Percentiles rank a stretch among this genome's conserved stretches.
These are phyloP conservation scores for Hafferia zeledoni DNA, from an alignment of 2,797 vertebrate genomes.

Conservation along the genomic window DNA sequence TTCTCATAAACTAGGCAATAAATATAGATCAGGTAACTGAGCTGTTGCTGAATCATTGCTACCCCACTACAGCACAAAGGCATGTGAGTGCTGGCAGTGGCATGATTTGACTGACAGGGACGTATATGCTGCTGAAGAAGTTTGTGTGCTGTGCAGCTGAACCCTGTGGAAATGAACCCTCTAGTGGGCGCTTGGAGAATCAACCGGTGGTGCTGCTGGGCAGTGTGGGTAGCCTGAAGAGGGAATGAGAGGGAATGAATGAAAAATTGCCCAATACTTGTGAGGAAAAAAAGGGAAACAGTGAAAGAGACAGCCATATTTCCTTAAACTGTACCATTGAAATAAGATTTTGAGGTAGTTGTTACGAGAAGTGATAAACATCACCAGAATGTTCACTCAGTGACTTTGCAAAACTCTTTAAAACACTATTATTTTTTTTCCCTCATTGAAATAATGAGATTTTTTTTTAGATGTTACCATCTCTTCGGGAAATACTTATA, in stretches of 20 bases:
- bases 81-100: accelerated
- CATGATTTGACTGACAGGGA: background rate
- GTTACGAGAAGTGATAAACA: background rate
- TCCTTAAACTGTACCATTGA: background rate
- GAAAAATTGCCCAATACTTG: background rate
- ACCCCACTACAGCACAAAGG: background rate
- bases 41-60: background rate
- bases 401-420: background rate
- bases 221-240: accelerated
- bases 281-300: accelerated
- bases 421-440: background rate
- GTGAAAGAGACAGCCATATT: background rate
- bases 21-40: background rate
- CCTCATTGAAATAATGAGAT: background rate
- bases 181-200: slow-evolving; percentile 10
- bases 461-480: accelerated
- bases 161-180: background rate
- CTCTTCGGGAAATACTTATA: background rate
- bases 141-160: background rate
- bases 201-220: accelerated
- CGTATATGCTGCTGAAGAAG: background rate
- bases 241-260: background rate
- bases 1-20: background rate
- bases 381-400: background rate
- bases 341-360: background rate